Evolutionary conservation across 2,113 vertebrate genomes (phyloP), one percentile per base, ranked within the genome.

Genomic region (Haplochromis burtoni): DNA sequence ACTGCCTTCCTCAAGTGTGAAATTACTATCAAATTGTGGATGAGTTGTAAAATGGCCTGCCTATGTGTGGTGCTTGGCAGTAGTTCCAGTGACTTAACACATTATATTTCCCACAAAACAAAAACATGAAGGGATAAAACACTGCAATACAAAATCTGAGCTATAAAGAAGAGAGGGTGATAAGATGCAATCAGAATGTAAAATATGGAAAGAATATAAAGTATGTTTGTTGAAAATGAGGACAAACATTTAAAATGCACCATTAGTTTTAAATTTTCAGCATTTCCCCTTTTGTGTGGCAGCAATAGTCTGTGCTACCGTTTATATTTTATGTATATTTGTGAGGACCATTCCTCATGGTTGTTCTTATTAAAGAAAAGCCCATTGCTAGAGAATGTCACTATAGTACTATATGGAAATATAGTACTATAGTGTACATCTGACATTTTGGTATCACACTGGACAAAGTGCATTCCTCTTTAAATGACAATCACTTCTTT

Each of bases 1-100:
- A 42, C 76, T 86, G 53, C 68, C 40, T 81, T 91, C 63, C 78
- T 92, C 86, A 81, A 92, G 90, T 89, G 88, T 91, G 82, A 89
- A 89, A 91, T 93, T 87, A 87, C 76, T n/a, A 86, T 91, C 42
- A 88, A 73, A 87, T 83, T 83, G 85, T 42, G 17, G 63, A 76
- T 31, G 42, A 87, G 24, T 51, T 91, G 84, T 84, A 55, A 90
- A 88, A 80, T 11, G 4, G 26, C 26, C 66, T 7, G 66, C 4
- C 24, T 83, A 71, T 80, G 54, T 31, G 80, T 53, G 79, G 19
- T 5, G 10, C 66, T 66, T 84, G 78, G 31, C 49, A 26, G 38
- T 35, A 53, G 35, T 89, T 91, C 82, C 53, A 85, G 3, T 71
- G 78, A 83, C 87, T 89, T 88, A 53, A 71, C 78, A 49, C 76